Evolutionary conservation across 2,888 invertebrate species (phyloP).

Genomic region (Monopis laevigella): DNA sequence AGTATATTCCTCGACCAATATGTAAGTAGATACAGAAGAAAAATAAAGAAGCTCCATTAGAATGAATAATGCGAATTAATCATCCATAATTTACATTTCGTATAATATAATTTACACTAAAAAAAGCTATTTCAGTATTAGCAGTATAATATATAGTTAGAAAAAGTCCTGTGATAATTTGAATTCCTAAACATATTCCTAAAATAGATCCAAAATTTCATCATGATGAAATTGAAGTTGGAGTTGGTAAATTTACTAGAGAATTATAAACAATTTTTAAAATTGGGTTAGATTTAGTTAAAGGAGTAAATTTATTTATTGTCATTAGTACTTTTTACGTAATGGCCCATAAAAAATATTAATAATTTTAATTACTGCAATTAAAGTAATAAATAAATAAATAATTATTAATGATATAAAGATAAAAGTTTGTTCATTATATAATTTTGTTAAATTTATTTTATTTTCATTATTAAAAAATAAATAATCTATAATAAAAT

Average conservation of each 20-base stretch:
- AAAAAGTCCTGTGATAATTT: constrained; percentile 75
- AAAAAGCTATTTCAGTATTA: constrained; percentile 71
- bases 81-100: constrained; percentile 77
- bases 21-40: constrained; percentile 76
- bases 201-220: constrained; percentile 77
- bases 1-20: constrained; percentile 70
- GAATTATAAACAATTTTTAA: constrained; percentile 69
- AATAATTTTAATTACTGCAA: constrained; percentile 68
- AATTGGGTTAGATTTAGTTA: constrained; percentile 53
- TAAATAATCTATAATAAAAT: constrained; percentile 22
- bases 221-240: constrained; percentile 68
- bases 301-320: constrained; percentile 20
- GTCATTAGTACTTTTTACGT: constrained; percentile 35
- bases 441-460: constrained; percentile 59
- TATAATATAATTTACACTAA: constrained; percentile 73
- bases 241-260: constrained; percentile 68
- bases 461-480: constrained; percentile 45
- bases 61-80: constrained; percentile 72
- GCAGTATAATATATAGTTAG: constrained; percentile 75
- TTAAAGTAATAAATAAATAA: constrained; percentile 69
- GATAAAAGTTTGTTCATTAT: constrained; percentile 58
- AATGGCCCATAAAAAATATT: constrained; percentile 63
- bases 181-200: constrained; percentile 70
- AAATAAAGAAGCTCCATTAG: constrained; percentile 78
- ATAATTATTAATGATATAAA: constrained; percentile 63